These are phyloP conservation scores for Lamellibrachia satsuma DNA, from an alignment of 2,888 invertebrate species.

Conservation along the genomic window DNA sequence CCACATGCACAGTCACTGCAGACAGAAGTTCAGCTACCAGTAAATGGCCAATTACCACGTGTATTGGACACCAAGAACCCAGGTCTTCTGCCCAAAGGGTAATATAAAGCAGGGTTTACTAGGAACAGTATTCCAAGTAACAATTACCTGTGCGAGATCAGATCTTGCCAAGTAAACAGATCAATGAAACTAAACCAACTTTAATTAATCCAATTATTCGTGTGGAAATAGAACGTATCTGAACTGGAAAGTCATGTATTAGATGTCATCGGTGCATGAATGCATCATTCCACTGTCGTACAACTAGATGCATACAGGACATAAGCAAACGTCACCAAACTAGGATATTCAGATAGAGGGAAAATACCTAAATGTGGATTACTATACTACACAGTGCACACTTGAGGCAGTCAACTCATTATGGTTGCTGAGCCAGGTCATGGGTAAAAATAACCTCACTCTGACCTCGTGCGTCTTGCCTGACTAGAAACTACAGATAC, in stretches of 20 bases:
- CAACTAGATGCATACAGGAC: neutral
- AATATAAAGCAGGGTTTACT: neutral
- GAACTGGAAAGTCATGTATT: neutral
- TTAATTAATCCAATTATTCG: neutral
- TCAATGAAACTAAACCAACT: neutral
- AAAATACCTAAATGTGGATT: neutral
- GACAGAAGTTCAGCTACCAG: neutral
- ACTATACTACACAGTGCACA: neutral
- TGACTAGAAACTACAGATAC: neutral
- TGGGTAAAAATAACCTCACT: neutral
- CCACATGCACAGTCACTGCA: neutral
- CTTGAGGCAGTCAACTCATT: neutral
- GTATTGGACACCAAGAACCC: neutral
- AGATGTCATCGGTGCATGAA: neutral
- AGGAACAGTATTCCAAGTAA: neutral
- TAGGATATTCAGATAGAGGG: no score
- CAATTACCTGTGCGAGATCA: neutral
- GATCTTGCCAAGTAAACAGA: neutral
- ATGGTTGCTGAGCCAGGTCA: neutral
- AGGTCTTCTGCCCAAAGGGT: neutral
- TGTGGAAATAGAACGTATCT: neutral
- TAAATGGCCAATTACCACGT: neutral
- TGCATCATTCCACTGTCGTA: neutral
- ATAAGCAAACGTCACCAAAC: neutral
- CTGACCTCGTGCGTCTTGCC: neutral